These are phyloP conservation scores for Poecilia picta DNA, from an alignment of 2,797 vertebrate species.

Conservation along the genomic window DNA sequence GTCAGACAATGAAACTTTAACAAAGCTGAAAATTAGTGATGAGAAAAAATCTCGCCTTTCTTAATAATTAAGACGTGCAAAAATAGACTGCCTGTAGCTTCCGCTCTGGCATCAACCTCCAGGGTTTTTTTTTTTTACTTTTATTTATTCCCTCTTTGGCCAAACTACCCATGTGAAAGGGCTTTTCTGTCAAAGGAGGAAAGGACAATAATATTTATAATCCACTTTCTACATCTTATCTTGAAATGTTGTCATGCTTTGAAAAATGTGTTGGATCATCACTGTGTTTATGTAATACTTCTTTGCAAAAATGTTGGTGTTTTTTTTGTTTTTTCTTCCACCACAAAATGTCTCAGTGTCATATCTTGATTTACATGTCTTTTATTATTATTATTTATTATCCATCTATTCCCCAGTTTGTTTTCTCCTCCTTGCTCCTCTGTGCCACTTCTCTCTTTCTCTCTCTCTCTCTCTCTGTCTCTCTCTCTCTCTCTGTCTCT, in stretches of 20 bases:
- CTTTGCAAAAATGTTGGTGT: neutral
- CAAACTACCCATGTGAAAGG: neutral
- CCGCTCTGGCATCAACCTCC: neutral
- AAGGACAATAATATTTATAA: neutral
- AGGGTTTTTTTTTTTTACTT: neutral
- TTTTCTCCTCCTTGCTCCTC: too few relatives aligned
- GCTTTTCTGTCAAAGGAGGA: neutral
- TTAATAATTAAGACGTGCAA: neutral
- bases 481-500: too few relatives aligned
- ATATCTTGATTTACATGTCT: neutral
- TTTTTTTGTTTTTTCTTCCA: neutral
- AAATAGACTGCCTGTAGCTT: neutral
- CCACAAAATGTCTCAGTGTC: neutral
- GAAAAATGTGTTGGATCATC: neutral
- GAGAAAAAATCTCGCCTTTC: slow-evolving; percentile 9
- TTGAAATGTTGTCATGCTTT: neutral
- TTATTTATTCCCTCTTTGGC: neutral
- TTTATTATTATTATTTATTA: too few relatives aligned
- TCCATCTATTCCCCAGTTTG: too few relatives aligned
- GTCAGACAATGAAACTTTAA: slow-evolving; percentile 15
- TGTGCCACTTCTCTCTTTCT: too few relatives aligned
- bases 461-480: too few relatives aligned
- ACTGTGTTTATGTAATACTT: neutral
- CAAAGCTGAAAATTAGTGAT: slow-evolving; percentile 26
- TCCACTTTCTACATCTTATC: neutral